Evolutionary conservation across 2,113 vertebrate genomes (phyloP).

Genomic region (Platysternon megacephalum): DNA sequence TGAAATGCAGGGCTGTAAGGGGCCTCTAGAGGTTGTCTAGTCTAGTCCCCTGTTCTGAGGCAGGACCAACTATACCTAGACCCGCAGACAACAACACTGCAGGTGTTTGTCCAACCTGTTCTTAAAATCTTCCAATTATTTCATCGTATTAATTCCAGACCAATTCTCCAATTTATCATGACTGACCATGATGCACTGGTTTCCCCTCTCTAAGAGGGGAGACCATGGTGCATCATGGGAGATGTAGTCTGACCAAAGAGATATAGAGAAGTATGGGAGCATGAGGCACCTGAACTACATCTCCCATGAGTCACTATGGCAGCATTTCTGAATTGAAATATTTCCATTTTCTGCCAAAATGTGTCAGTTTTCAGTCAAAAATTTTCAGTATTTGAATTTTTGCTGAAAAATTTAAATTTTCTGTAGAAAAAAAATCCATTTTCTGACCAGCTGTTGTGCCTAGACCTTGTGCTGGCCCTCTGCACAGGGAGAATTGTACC

Average conservation of each 20-base stretch:
- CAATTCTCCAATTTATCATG: neutral
- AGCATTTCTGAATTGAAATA: neutral
- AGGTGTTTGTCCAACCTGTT: neutral
- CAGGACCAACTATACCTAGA: neutral
- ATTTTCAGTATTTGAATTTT: neutral
- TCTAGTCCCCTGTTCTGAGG: neutral
- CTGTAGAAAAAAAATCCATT: neutral
- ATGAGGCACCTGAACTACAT: neutral
- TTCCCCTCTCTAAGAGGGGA: neutral
- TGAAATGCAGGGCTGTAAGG: neutral
- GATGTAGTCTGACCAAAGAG: neutral
- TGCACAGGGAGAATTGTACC: neutral
- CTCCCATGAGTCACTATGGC: neutral
- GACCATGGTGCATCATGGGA: neutral
- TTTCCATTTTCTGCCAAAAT: neutral
- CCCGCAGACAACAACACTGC: neutral
- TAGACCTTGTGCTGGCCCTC: fast-evolving
- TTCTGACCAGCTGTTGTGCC: neutral
- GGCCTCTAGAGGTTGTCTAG: neutral
- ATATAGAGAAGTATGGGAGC: neutral
- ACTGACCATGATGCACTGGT: neutral
- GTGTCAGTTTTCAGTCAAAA: neutral
- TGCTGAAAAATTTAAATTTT: neutral
- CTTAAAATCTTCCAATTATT: neutral
- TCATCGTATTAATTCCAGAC: neutral